A percentile compares a stretch with the other conserved stretches of the same genome.
Conservation (phyloP, 1,140 invertebrate species). For the Temnothorax nylanderi region DNA sequence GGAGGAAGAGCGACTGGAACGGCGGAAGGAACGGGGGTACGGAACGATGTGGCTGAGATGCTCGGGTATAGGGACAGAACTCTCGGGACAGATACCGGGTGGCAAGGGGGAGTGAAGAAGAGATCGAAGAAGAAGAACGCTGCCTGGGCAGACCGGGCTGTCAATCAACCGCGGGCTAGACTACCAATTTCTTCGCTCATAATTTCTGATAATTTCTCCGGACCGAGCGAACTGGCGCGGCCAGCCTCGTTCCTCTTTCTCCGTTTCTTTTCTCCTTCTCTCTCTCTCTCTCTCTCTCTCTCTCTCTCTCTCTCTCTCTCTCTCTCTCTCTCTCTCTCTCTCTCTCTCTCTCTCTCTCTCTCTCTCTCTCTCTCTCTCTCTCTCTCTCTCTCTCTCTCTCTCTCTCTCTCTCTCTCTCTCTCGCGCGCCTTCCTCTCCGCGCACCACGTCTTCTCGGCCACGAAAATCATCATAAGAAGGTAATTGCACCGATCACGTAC, state of each 20-base stretch:
- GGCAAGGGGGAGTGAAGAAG: slow-evolving; percentile 59
- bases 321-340: too few species aligned
- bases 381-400: slow-evolving; percentile 26
- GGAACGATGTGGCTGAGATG: slow-evolving; percentile 9
- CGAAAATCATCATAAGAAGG: slow-evolving; percentile 85
- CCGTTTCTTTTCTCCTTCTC: slow-evolving; percentile 60
- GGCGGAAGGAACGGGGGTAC: slow-evolving; percentile 25
- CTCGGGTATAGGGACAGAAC: slow-evolving; percentile 43
- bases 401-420: neutral
- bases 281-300: neutral
- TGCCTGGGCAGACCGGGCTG: slow-evolving; percentile 81
- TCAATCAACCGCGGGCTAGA: slow-evolving; percentile 85
- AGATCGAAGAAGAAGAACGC: slow-evolving; percentile 60
- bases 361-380: slow-evolving; percentile 26
- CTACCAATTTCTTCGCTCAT: slow-evolving; percentile 85
- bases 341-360: neutral
- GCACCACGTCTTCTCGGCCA: slow-evolving; percentile 63
- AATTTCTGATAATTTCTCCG: slow-evolving; percentile 85
- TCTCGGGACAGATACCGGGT: slow-evolving; percentile 43
- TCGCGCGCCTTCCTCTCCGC: slow-evolving; percentile 63
- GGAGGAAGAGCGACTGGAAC: slow-evolving; percentile 30
- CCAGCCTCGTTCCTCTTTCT: slow-evolving; percentile 46
- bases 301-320: too few species aligned
- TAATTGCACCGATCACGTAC: slow-evolving; percentile 85
- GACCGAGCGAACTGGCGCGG: slow-evolving; percentile 77